Conservation (phyloP, 2,888 invertebrate genomes). For the Piscicola geometra region DNA sequence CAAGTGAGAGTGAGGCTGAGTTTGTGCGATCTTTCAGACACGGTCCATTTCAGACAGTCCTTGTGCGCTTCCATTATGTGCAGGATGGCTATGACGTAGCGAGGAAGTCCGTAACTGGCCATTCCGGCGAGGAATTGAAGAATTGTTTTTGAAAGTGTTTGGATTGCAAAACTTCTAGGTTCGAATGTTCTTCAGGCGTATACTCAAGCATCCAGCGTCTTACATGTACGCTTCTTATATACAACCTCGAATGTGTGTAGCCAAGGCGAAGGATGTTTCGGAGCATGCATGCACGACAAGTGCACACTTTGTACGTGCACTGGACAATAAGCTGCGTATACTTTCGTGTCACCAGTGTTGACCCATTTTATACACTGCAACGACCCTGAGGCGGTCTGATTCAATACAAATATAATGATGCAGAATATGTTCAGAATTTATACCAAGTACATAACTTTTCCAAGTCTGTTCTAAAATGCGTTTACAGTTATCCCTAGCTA, state of each 20-base stretch:
- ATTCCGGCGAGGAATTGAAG: too few species aligned
- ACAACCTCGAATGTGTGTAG: constrained; percentile 7
- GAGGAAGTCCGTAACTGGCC: constrained; percentile 38
- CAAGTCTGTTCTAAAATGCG: too few species aligned
- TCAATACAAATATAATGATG: too few species aligned
- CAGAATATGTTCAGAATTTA: too few species aligned
- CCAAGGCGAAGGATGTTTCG: neutral
- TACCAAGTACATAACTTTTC: too few species aligned
- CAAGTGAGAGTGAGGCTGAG: constrained; percentile 44
- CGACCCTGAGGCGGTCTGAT: neutral
- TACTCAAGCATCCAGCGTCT: too few species aligned
- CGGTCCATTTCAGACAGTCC: constrained; percentile 44
- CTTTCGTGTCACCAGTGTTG: neutral
- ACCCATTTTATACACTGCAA: neutral
- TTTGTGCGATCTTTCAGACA: constrained; percentile 43
- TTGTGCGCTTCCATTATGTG: constrained; percentile 43
- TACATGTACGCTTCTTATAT: neutral
- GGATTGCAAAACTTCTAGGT: neutral
- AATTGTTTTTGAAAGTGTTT: neutral
- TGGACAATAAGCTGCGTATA: constrained; percentile 7
- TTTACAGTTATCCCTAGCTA: too few species aligned
- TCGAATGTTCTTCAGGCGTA: neutral
- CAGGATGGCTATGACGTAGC: constrained; percentile 41
- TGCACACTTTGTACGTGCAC: neutral
- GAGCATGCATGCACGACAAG: neutral